These are phyloP conservation scores for silkworm (Bombyx mori) DNA, from an alignment of 1,140 invertebrate species.

Conservation along the genomic window DNA sequence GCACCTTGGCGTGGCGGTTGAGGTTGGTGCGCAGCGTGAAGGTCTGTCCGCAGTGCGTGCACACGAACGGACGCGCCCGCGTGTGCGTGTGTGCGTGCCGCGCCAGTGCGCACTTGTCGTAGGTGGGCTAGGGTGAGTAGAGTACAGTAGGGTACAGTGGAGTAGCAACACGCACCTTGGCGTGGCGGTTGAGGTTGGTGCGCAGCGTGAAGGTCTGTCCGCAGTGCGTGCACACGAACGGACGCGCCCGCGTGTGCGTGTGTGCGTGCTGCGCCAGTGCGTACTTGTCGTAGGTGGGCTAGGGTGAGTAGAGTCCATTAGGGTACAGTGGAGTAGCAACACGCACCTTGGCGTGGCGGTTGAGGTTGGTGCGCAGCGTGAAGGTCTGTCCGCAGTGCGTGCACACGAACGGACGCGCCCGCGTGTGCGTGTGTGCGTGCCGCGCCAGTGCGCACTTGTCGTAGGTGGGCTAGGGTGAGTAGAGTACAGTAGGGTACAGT, in stretches of 20 bases:
- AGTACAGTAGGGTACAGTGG: conserved; percentile 1
- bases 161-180: conserved; percentile 57
- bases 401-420: conserved; percentile 7
- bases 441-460: conserved; percentile 17
- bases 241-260: conserved; percentile 78
- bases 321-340: too few species aligned
- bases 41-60: conserved; percentile 9
- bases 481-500: too few species aligned
- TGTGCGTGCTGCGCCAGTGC: conserved; percentile 76
- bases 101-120: conserved; percentile 17
- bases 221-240: conserved; percentile 76
- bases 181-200: conserved; percentile 66
- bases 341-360: conserved; percentile 11
- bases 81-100: conserved; percentile 13
- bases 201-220: conserved; percentile 65
- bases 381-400: conserved; percentile 14
- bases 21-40: conserved; percentile 14
- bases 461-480: conserved; percentile 12
- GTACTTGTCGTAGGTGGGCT: too few species aligned
- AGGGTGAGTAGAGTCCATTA: too few species aligned
- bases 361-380: conserved; percentile 10
- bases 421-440: conserved; percentile 11
- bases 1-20: conserved; percentile 11
- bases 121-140: conserved; percentile 9
- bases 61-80: conserved; percentile 6